A percentile compares a stretch with the other conserved stretches of the same genome.
Evolutionary conservation across 2,113 vertebrate species (phyloP).

Genomic region (Saccopteryx bilineata): DNA sequence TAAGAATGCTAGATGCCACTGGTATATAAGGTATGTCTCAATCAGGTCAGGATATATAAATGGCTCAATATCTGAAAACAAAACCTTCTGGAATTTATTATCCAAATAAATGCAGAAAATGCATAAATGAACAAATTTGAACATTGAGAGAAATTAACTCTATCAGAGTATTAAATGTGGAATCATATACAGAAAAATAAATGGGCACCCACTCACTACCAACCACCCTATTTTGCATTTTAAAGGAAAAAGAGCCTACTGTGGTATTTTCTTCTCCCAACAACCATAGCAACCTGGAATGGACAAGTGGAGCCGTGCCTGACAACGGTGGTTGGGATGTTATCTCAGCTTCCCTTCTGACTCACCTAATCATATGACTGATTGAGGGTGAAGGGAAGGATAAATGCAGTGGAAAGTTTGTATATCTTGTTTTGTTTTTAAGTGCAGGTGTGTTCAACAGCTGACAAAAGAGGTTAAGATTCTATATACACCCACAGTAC

Average conservation of each 20-base stretch:
- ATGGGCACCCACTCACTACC: background rate
- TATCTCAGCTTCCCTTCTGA: background rate
- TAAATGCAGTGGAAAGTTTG: background rate
- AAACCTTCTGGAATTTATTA: background rate
- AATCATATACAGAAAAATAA: background rate
- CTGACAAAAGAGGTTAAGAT: constrained; percentile 53
- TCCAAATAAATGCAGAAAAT: constrained; percentile 32
- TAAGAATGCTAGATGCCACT: background rate
- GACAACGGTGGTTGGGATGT: background rate
- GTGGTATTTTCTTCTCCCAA: background rate
- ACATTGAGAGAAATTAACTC: constrained; percentile 12
- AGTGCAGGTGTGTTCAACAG: constrained; percentile 48
- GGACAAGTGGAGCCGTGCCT: background rate
- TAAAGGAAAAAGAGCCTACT: background rate
- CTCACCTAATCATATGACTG: background rate
- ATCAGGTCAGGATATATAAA: background rate
- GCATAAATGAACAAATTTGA: background rate
- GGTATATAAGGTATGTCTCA: background rate
- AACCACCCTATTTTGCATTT: background rate
- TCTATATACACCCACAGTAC: constrained; percentile 54
- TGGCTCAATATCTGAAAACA: background rate
- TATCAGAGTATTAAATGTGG: background rate
- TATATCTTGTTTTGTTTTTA: background rate
- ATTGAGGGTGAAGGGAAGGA: background rate
- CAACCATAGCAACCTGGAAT: background rate